Evolutionary conservation across 1,140 invertebrate genomes (phyloP).

Genomic region (Micrasema longulum): DNA sequence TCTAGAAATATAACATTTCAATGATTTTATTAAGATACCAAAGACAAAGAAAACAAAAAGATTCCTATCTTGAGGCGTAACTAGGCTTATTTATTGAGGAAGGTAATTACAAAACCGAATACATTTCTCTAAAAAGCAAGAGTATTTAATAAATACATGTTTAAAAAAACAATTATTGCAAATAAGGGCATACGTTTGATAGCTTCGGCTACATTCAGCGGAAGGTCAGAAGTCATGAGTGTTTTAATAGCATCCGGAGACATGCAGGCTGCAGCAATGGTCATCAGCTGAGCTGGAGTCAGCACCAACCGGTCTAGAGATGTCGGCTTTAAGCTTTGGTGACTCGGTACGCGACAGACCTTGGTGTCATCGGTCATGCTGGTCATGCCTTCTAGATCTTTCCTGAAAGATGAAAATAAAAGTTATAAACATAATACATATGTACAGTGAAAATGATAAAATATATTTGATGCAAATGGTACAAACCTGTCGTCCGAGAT

Average conservation of each 20-base stretch:
- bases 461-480: background rate
- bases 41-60: no score
- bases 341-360: conserved; percentile 68
- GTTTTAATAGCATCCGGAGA: conserved; percentile 80
- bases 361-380: conserved; percentile 79
- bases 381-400: conserved; percentile 67
- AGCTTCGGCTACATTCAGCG: conserved; percentile 61
- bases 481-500: conserved; percentile 69
- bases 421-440: no score
- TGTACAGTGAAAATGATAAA: no score
- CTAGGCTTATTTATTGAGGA: no score
- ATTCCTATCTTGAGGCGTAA: no score
- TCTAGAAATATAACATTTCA: conserved; percentile 32
- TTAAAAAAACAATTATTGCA: no score
- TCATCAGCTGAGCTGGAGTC: conserved; percentile 76
- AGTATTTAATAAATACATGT: no score
- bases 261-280: conserved; percentile 80
- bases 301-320: conserved; percentile 63
- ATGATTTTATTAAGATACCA: background rate
- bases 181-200: conserved; percentile 58
- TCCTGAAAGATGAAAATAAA: conserved; percentile 60
- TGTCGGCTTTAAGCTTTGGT: conserved; percentile 59
- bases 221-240: conserved; percentile 82
- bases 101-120: no score
- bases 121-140: no score